Percentiles rank a stretch among this genome's conserved stretches.
Conservation (phyloP, 2,113 vertebrate genomes). For the Sapajus apella region DNA sequence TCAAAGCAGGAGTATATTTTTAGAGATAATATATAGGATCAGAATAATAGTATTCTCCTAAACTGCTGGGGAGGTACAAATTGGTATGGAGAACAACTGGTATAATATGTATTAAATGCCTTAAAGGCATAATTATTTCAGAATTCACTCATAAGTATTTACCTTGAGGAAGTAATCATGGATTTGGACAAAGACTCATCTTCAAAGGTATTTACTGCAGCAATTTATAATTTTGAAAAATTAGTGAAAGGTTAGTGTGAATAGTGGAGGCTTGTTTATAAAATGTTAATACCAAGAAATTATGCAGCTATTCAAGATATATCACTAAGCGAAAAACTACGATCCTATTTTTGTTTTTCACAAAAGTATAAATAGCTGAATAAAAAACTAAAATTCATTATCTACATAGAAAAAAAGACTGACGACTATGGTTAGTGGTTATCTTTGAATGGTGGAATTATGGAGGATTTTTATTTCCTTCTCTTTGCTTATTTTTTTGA, state of each 20-base stretch:
- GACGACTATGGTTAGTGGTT: neutral
- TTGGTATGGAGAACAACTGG: neutral
- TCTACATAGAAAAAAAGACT: neutral
- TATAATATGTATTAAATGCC: neutral
- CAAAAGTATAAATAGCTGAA: neutral
- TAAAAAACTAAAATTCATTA: slow-evolving; percentile 5
- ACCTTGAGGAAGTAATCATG: neutral
- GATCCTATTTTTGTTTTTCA: neutral
- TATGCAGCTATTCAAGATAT: neutral
- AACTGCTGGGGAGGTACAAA: neutral
- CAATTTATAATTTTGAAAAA: slow-evolving; percentile 9
- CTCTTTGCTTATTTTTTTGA: slow-evolving; percentile 35
- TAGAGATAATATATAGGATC: neutral
- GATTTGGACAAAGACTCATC: neutral
- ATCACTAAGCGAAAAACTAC: neutral
- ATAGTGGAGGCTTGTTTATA: slow-evolving; percentile 5
- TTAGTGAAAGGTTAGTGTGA: neutral
- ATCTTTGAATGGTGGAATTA: neutral
- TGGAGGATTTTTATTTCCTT: slow-evolving; percentile 15
- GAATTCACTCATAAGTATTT: neutral
- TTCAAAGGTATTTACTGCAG: neutral
- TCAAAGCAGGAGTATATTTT: neutral
- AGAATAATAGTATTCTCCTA: neutral
- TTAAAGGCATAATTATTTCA: neutral
- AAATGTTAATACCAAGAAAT: neutral